phyloP scores from a whole-genome alignment of 2,888 invertebrate genomes.

The Embidobia sp. region DNA sequence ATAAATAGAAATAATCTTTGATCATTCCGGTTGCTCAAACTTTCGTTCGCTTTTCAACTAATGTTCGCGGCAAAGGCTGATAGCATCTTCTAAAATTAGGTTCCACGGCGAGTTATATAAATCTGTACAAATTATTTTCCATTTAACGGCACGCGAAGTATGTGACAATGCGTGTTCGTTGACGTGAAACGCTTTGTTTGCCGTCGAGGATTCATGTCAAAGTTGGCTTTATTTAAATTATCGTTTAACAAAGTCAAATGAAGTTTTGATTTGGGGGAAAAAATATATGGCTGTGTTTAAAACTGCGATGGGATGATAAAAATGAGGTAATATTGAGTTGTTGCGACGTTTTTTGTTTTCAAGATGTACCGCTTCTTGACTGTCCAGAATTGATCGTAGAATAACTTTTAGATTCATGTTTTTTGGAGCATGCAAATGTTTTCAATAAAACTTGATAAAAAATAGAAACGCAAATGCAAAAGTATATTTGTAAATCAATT shows the following conservation, averaged over 20 bases:
- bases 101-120: conserved; percentile 18
- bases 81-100: conserved; percentile 13
- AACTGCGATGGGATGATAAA: not conserved
- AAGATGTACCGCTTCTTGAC: no score
- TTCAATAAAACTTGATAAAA: no score
- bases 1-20: no score
- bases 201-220: conserved; percentile 1
- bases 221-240: not conserved
- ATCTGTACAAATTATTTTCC: conserved; percentile 15
- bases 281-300: not conserved
- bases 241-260: conserved; percentile 5
- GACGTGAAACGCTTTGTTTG: conserved; percentile 27
- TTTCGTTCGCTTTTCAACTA: conserved; percentile 3
- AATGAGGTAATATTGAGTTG: not conserved
- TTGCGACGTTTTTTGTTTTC: not conserved
- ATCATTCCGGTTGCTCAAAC: no score
- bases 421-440: no score
- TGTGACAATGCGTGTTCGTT: conserved; percentile 14
- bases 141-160: conserved; percentile 27
- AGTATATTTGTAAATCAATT: no score
- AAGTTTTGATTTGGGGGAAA: not conserved
- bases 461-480: no score
- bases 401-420: no score
- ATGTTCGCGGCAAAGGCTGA: conserved; percentile 4
- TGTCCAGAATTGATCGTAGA: no score